These are phyloP conservation scores for Lepilemur septentrionalis DNA, from an alignment of 2,797 vertebrate species.

Conservation along the genomic window DNA sequence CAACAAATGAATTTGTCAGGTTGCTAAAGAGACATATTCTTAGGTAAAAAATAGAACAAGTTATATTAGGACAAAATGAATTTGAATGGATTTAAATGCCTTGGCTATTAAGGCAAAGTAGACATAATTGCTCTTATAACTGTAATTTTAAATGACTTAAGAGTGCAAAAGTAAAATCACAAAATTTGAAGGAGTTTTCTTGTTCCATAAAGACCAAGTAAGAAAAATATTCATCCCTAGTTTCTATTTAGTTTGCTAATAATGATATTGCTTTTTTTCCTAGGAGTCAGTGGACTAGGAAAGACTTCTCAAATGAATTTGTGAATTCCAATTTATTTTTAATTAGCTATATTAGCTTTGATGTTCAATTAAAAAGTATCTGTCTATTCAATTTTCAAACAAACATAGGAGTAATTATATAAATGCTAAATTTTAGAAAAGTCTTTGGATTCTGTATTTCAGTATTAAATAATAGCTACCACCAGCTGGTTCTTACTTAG, in stretches of 20 bases:
- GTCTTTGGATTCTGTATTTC: not conserved
- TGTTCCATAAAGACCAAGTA: constrained; percentile 11
- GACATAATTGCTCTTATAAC: constrained; percentile 29
- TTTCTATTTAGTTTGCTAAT: constrained; percentile 21
- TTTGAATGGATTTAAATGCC: not conserved
- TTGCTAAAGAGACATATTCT: not conserved
- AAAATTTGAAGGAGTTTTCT: not conserved
- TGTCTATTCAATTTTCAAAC: not conserved
- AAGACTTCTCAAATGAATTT: not conserved
- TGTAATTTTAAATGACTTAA: constrained; percentile 30
- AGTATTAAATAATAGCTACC: not conserved
- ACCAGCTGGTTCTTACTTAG: not conserved
- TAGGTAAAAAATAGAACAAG: not conserved
- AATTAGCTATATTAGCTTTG: not conserved
- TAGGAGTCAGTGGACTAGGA: not conserved
- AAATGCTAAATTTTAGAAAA: constrained; percentile 2
- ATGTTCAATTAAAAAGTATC: not conserved
- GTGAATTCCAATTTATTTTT: not conserved
- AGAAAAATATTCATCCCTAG: not conserved
- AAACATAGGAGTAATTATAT: not conserved
- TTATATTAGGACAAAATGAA: not conserved
- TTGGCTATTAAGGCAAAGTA: not conserved
- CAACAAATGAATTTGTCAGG: not conserved
- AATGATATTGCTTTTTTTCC: not conserved
- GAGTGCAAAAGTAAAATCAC: not conserved